phyloP scores from a whole-genome alignment of 2,113 vertebrate genomes.

The Microcebus ravelobensis region DNA sequence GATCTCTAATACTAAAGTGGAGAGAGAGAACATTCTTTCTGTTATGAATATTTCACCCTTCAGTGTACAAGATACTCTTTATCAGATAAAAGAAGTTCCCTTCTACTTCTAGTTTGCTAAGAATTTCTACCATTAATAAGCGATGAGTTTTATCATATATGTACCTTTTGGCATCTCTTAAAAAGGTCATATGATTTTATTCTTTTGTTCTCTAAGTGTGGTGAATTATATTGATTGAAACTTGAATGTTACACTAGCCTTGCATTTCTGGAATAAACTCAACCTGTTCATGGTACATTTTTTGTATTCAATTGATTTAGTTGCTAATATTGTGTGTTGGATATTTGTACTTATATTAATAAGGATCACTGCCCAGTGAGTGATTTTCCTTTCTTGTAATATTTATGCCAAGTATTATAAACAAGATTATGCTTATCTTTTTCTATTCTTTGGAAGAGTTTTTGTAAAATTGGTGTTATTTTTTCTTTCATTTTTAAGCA shows the following conservation, averaged over 20 bases:
- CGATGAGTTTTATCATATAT: not conserved
- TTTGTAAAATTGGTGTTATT: not conserved
- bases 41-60: not conserved
- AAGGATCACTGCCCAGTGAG: not conserved
- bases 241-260: not conserved
- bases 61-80: not conserved
- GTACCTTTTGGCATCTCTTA: not conserved
- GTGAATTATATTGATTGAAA: not conserved
- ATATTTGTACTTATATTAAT: not conserved
- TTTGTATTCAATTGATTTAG: not conserved
- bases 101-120: not conserved
- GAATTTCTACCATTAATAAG: not conserved
- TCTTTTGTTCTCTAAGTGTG: not conserved
- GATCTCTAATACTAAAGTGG: not conserved
- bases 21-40: not conserved
- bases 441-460: not conserved
- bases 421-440: not conserved
- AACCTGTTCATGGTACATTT: not conserved
- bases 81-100: not conserved
- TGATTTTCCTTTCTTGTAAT: not conserved
- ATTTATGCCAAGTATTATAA: not conserved
- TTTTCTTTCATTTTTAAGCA: not conserved
- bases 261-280: not conserved
- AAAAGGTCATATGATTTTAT: not conserved
- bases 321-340: not conserved